Percentiles rank a stretch among this genome's conserved stretches.
Evolutionary conservation across 2,113 vertebrate genomes (phyloP).

Genomic region (Neogale vison): DNA sequence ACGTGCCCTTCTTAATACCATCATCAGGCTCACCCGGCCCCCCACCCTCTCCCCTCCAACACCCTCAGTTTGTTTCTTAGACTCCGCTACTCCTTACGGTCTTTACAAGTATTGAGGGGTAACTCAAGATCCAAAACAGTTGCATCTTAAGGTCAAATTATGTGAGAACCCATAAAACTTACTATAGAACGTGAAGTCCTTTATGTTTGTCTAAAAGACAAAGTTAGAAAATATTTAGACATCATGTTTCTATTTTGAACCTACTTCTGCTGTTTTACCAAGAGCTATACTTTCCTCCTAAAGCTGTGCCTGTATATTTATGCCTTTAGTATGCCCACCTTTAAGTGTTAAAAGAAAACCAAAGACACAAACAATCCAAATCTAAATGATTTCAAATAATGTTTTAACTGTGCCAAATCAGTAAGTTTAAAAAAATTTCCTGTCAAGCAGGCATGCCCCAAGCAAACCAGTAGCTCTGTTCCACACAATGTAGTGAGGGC

Average conservation of each 20-base stretch:
- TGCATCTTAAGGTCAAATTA: background rate
- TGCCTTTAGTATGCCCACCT: background rate
- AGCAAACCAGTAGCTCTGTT: background rate
- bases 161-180: conserved; percentile 10
- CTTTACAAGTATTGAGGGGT: conserved; percentile 50
- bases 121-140: conserved; percentile 47
- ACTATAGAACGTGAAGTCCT: conserved; percentile 53
- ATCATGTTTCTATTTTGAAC: conserved; percentile 49
- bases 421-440: conserved; percentile 49
- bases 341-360: conserved; percentile 52
- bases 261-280: conserved; percentile 39
- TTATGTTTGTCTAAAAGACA: conserved; percentile 61
- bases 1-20: no score
- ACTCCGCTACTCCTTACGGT: background rate
- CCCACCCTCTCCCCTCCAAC: no score
- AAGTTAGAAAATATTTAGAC: conserved; percentile 69
- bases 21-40: no score
- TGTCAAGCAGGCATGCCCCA: conserved; percentile 30
- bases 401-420: conserved; percentile 51
- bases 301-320: background rate
- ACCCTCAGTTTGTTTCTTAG: no score
- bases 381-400: conserved; percentile 66
- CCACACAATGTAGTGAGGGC: background rate
- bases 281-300: conserved; percentile 25
- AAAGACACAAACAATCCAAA: conserved; percentile 38